phyloP scores from a whole-genome alignment of 2,888 invertebrate species.

The Glomeris marginata region DNA sequence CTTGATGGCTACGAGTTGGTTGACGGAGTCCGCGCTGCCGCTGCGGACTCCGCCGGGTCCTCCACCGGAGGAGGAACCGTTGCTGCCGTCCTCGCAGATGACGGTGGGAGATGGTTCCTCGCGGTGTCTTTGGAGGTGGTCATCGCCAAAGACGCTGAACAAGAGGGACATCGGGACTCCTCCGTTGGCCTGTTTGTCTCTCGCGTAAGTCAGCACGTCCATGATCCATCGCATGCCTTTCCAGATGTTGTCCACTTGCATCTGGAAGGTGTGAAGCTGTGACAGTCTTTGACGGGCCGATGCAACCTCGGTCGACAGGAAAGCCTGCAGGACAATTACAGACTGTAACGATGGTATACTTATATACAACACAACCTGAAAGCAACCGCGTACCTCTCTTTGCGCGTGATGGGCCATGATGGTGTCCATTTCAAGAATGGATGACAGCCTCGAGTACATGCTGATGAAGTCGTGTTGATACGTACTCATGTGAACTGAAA shows the following conservation, averaged over 20 bases:
- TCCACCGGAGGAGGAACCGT: too few relatives aligned
- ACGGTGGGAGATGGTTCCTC: too few relatives aligned
- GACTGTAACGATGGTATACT: too few relatives aligned
- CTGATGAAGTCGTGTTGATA: slow-evolving; percentile 82
- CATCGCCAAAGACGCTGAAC: slow-evolving; percentile 8
- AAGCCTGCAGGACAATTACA: slow-evolving; percentile 45
- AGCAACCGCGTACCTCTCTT: slow-evolving; percentile 44
- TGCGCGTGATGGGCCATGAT: slow-evolving; percentile 83
- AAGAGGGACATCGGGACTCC: slow-evolving; percentile 28
- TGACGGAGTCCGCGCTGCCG: slow-evolving; percentile 8
- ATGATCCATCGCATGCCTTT: slow-evolving; percentile 89
- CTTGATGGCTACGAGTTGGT: not conserved
- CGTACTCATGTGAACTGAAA: slow-evolving; percentile 87
- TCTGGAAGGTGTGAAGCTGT: slow-evolving; percentile 68
- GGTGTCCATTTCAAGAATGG: slow-evolving; percentile 81
- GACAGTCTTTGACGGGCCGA: slow-evolving; percentile 69
- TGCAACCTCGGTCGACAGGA: slow-evolving; percentile 73
- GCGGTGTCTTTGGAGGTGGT: not conserved
- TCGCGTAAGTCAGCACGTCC: slow-evolving; percentile 84
- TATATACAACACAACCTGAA: too few relatives aligned
- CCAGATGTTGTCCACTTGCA: slow-evolving; percentile 77
- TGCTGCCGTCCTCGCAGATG: too few relatives aligned
- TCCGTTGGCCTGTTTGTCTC: slow-evolving; percentile 46
- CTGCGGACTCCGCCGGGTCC: slow-evolving; percentile 2
- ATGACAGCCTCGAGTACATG: slow-evolving; percentile 81